Evolutionary conservation across 2,888 invertebrate genomes (phyloP), one percentile per base, ranked within the genome.

Genomic region (Phanerotoma sp.): DNA sequence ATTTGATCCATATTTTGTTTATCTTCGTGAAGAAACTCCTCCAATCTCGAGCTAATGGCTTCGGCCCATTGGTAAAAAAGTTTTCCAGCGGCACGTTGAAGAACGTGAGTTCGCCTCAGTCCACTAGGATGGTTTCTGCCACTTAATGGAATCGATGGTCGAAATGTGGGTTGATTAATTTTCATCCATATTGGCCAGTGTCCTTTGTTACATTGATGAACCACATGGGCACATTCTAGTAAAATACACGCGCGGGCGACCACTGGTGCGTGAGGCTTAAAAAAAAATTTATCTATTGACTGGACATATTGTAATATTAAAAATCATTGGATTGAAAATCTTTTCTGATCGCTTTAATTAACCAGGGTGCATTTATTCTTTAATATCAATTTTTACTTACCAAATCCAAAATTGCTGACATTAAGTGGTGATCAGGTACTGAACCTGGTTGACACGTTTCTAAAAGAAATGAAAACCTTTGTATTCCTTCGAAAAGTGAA

Each of bases 171-270:
- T 59, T 87, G 81, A 71, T 89, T 91, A 7, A 93, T 85, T 77
- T 95, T 95, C 85, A 97, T 91, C 97, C 99, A 99, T 51, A 89
- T 86, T 0, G 99, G 98, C 99, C 99, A 99, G 66, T 96, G 94
- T 0, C 97, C 97, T 73, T 93, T 93, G 77, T 98, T 99, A 77
- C 99, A 99, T 63, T 93, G 87, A 73, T 98, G 96, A 2, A 99
- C 97, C 66, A 98, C 91, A 75, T 96, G 90, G 0, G 96, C 91
- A 76, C 97, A 97, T 78, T 99, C 99, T 57, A 99, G 78, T 6
- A 98, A 79, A 50, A 98, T 84, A 0, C 93, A 88, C 4, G 99
- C 98, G 72, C 97, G 82, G 1, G 96, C 87, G 0, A 97, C 89
- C 1, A 98, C 88, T 0, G 98, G 96, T 1, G 98, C 95, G 76